Percentiles rank a stretch among this genome's conserved stretches.
Evolutionary conservation across 2,888 invertebrate species (phyloP).

Genomic region (Microplitis deprimator): DNA sequence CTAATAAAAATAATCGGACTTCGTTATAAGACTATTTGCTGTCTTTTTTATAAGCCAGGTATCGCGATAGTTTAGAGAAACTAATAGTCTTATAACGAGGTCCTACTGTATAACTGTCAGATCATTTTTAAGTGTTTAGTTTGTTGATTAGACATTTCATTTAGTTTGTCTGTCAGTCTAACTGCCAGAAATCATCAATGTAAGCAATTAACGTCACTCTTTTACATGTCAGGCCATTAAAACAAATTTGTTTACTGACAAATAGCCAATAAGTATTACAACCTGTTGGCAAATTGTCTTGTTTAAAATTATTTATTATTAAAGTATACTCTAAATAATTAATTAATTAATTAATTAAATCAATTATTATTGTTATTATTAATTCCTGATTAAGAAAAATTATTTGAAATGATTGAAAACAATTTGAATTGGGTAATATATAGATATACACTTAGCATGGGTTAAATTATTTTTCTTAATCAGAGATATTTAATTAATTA

Average conservation of each 20-base stretch:
- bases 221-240: neutral
- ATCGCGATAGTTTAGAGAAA: no score
- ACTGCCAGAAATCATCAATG: conserved; percentile 5
- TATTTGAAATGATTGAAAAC: no score
- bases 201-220: neutral
- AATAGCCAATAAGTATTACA: neutral
- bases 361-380: neutral
- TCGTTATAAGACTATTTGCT: no score
- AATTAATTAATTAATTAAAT: neutral
- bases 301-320: neutral
- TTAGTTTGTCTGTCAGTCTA: neutral
- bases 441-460: no score
- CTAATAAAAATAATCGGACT: neutral
- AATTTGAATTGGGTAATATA: no score
- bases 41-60: no score
- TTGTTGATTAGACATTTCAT: neutral
- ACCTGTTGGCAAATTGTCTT: neutral
- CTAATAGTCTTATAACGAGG: no score
- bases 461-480: no score
- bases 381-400: neutral
- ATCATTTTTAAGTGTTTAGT: neutral
- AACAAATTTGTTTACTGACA: neutral
- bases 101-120: no score
- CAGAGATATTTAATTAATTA: no score
- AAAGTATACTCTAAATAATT: neutral